Conservation (phyloP, 2,888 invertebrate genomes). For the Nineta flava region DNA sequence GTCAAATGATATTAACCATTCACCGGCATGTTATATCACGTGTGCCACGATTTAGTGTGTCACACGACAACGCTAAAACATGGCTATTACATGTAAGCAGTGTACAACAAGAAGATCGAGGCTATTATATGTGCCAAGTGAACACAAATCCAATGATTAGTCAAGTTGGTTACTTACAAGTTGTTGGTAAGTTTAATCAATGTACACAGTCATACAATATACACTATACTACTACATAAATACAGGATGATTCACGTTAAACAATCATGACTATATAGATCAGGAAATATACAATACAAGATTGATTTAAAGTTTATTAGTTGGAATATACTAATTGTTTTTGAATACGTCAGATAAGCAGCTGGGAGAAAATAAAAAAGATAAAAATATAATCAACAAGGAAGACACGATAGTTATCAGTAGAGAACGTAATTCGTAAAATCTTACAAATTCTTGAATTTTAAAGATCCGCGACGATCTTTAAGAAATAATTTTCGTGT, state of each 20-base stretch:
- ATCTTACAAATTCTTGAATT: too few relatives aligned
- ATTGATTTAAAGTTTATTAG: too few relatives aligned
- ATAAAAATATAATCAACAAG: too few relatives aligned
- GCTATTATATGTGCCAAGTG: slow-evolving; percentile 79
- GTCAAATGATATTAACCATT: slow-evolving; percentile 85
- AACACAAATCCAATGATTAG: slow-evolving; percentile 92
- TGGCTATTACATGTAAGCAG: slow-evolving; percentile 83
- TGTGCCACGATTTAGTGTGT: slow-evolving; percentile 79
- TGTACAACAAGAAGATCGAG: slow-evolving; percentile 81
- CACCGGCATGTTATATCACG: slow-evolving; percentile 83
- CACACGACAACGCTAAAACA: slow-evolving; percentile 82
- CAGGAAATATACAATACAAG: too few relatives aligned
- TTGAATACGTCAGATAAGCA: too few relatives aligned
- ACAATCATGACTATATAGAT: too few relatives aligned
- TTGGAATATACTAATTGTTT: too few relatives aligned
- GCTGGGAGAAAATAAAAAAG: too few relatives aligned
- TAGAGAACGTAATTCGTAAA: too few relatives aligned
- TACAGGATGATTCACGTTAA: neutral
- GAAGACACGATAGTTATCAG: too few relatives aligned
- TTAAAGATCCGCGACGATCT: too few relatives aligned
- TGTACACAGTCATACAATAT: neutral
- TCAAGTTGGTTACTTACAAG: slow-evolving; percentile 84
- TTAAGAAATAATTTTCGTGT: too few relatives aligned
- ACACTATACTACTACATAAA: neutral
- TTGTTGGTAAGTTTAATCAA: slow-evolving; percentile 56